Base-by-base conservation (phyloP, 2,113 vertebrate genomes). In the Scomber colias region DNA sequence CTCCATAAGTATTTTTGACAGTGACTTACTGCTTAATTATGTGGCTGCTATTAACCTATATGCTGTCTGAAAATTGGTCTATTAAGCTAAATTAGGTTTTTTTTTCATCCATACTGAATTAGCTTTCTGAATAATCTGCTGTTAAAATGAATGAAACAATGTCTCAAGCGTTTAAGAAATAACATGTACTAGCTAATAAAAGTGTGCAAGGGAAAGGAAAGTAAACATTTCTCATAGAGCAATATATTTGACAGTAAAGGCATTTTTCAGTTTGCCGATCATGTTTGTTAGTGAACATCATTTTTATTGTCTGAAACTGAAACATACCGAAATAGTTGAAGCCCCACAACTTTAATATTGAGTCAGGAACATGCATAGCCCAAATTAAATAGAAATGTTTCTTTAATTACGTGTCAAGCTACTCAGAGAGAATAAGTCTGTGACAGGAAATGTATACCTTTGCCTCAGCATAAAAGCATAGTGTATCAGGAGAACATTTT, bases 321-420 rank as follows among this genome's bases (percentile, higher is more conserved):
- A 63, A 40, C 44, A 65, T 46, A 27, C 44, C 54, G 24, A 19
- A 19, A 31, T 17, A 35, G 16, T 45, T 60, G 27, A 66, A 77
- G 45, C 55, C 35, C 60, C 49, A 21, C 59, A 69, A 57, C 11
- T 55, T 68, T 66, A 80, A 82, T 71, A 57, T 79, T 78, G 82
- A 68, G 75, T 90, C 69, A 86, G 84, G 92, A 89, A 79, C 90
- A 92, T 89, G 93, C 92, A 86, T 93, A 95, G 92, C 93, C 91
- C 92, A 94, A 94, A 92, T 92, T 86, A 94, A 94, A 95, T 77
- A 80, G 76, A 90, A 87, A 91, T 91, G 88, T 90, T 88, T 90
- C 88, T 93, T 94, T 94, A 94, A 95, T 95, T 93, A 90, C 90
- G 75, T 1, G 63, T 87, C 68, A 89, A 87, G 70, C 1, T 51